A percentile compares a stretch with the other conserved stretches of the same genome.
Evolutionary conservation across 2,113 vertebrate species (phyloP).

Genomic region (Pedionomus torquatus): DNA sequence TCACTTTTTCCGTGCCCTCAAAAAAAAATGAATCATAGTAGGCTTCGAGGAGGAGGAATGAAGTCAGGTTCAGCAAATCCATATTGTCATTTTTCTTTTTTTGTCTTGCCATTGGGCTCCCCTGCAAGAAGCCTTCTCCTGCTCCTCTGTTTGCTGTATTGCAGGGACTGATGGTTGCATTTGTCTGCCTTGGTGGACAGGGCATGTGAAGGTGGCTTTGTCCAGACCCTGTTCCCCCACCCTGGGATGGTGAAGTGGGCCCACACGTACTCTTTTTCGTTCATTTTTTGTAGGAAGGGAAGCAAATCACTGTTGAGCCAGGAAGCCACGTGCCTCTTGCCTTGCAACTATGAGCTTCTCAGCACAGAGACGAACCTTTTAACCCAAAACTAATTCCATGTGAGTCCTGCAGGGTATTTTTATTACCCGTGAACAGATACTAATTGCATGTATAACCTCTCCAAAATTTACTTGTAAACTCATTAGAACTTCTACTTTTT

Average conservation of each 20-base stretch:
- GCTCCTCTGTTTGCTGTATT: neutral
- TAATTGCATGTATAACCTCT: neutral
- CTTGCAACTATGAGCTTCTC: neutral
- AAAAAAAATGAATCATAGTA: neutral
- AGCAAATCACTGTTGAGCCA: fast-evolving
- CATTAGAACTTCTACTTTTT: neutral
- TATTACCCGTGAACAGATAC: neutral
- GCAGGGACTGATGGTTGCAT: neutral
- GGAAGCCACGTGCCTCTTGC: neutral
- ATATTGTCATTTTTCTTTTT: neutral
- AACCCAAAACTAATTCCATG: neutral
- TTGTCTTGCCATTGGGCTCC: neutral
- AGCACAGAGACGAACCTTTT: neutral
- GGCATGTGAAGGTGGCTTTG: neutral
- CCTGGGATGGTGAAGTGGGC: neutral
- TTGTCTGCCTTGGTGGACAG: neutral
- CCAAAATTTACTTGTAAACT: neutral
- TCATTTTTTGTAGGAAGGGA: neutral
- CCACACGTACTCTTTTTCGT: neutral
- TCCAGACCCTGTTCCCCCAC: neutral
- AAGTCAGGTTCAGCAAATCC: neutral
- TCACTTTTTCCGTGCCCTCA: neutral
- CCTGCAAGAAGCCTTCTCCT: neutral
- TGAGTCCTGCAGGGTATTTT: neutral
- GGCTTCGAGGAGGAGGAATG: neutral